phyloP scores from a whole-genome alignment of 2,888 invertebrate species.

The Neoascia interrupta region DNA sequence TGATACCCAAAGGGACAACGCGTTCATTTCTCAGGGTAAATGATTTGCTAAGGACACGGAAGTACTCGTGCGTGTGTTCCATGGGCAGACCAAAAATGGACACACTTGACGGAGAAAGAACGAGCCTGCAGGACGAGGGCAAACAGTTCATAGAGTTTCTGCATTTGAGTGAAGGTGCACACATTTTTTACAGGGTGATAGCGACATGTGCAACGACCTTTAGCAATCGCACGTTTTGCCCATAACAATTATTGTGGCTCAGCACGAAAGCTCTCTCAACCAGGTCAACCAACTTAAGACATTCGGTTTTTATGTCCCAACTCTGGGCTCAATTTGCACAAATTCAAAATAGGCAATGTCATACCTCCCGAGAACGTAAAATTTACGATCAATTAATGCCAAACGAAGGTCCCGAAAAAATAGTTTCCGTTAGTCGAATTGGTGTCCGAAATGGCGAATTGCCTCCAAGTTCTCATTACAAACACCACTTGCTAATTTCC shows the following conservation, averaged over 20 bases:
- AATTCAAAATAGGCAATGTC: too few relatives aligned
- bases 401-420: not conserved
- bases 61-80: slow-evolving; percentile 35
- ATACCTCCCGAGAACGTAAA: not conserved
- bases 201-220: too few relatives aligned
- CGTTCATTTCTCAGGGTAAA: slow-evolving; percentile 18
- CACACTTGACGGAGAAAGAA: too few relatives aligned
- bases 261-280: slow-evolving; percentile 2
- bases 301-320: slow-evolving; percentile 26
- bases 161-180: not conserved
- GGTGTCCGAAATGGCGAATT: slow-evolving; percentile 30
- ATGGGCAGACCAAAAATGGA: slow-evolving; percentile 7
- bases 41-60: slow-evolving; percentile 21
- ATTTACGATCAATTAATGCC: slow-evolving; percentile 13
- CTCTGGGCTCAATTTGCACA: not conserved
- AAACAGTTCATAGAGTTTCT: not conserved
- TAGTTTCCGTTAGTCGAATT: slow-evolving; percentile 30
- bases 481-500: slow-evolving; percentile 68
- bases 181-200: too few relatives aligned
- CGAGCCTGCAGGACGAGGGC: too few relatives aligned
- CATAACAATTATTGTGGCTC: slow-evolving; percentile 40
- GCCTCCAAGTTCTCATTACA: slow-evolving; percentile 60
- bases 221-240: slow-evolving; percentile 40
- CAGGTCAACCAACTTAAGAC: slow-evolving; percentile 28
- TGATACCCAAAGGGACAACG: not conserved